These are phyloP conservation scores for Melieria omissa DNA, from an alignment of 2,888 invertebrate genomes.

Conservation along the genomic window DNA sequence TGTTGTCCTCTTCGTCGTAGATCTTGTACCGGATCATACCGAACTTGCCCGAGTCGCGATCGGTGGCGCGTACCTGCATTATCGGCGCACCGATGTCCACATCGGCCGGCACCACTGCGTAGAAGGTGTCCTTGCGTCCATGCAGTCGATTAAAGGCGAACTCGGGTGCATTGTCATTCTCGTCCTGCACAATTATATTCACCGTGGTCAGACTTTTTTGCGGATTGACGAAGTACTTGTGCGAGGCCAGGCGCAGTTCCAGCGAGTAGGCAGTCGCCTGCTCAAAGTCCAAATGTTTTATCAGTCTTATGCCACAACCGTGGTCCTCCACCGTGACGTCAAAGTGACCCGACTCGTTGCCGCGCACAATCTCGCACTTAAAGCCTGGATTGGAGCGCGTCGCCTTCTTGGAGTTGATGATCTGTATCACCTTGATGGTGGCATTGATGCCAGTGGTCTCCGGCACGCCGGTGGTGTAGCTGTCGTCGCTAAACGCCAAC, in stretches of 20 bases:
- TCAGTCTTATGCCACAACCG: constrained; percentile 83
- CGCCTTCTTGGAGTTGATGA: constrained; percentile 64
- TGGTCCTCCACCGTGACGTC: constrained; percentile 79
- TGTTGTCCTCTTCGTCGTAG: constrained; percentile 62
- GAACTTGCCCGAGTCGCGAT: constrained; percentile 85
- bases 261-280: constrained; percentile 77
- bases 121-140: constrained; percentile 77
- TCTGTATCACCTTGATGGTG: constrained; percentile 65
- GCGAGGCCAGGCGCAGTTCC: constrained; percentile 81
- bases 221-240: constrained; percentile 83
- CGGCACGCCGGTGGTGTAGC: constrained; percentile 83
- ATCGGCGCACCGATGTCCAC: constrained; percentile 81
- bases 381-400: constrained; percentile 68
- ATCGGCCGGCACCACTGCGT: constrained; percentile 80
- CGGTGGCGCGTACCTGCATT: constrained; percentile 85
- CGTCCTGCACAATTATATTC: constrained; percentile 83
- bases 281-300: constrained; percentile 82
- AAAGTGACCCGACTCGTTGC: constrained; percentile 77
- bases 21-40: constrained; percentile 80
- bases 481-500: constrained; percentile 87
- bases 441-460: constrained; percentile 70
- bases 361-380: constrained; percentile 81
- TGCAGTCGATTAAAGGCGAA: constrained; percentile 78
- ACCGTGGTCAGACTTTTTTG: constrained; percentile 80
- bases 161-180: constrained; percentile 89